These are phyloP conservation scores for Scyliorhinus canicula DNA, from an alignment of 2,797 vertebrate genomes.

Conservation along the genomic window DNA sequence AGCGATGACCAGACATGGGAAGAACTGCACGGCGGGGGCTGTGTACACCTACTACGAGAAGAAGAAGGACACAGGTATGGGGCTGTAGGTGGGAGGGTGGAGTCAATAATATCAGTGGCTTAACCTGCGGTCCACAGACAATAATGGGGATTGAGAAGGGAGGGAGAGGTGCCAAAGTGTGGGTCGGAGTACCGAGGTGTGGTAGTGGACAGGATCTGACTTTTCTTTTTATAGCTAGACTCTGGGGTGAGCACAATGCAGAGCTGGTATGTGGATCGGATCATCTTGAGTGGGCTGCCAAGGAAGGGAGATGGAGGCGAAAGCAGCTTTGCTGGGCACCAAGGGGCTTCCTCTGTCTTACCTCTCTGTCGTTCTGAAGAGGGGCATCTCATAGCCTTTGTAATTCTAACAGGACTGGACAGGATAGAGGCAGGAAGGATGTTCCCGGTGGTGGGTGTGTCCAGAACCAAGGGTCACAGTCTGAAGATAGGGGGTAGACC, in stretches of 20 bases:
- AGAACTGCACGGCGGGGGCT: conserved; percentile 84
- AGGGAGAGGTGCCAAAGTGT: not conserved
- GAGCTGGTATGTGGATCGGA: not conserved
- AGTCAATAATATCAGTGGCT: not conserved
- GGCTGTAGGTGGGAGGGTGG: not conserved
- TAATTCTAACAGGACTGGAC: too few relatives aligned
- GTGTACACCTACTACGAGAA: conserved; percentile 92
- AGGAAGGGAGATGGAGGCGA: not conserved
- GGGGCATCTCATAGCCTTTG: too few relatives aligned
- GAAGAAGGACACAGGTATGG: conserved; percentile 77
- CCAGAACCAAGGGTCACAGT: too few relatives aligned
- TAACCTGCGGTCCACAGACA: not conserved
- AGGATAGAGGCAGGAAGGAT: too few relatives aligned
- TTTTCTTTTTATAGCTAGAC: not conserved
- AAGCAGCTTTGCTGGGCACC: not conserved
- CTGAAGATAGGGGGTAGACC: too few relatives aligned
- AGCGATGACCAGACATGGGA: conserved; percentile 82
- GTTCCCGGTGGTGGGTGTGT: too few relatives aligned
- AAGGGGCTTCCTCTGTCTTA: too few relatives aligned
- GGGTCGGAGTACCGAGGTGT: not conserved
- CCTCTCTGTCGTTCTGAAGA: too few relatives aligned
- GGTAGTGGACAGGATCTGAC: not conserved
- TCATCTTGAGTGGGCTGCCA: not conserved
- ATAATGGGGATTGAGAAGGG: too few relatives aligned
- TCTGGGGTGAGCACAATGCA: not conserved